These are phyloP conservation scores for Piscicola geometra DNA, from an alignment of 2,888 invertebrate genomes.

Conservation along the genomic window DNA sequence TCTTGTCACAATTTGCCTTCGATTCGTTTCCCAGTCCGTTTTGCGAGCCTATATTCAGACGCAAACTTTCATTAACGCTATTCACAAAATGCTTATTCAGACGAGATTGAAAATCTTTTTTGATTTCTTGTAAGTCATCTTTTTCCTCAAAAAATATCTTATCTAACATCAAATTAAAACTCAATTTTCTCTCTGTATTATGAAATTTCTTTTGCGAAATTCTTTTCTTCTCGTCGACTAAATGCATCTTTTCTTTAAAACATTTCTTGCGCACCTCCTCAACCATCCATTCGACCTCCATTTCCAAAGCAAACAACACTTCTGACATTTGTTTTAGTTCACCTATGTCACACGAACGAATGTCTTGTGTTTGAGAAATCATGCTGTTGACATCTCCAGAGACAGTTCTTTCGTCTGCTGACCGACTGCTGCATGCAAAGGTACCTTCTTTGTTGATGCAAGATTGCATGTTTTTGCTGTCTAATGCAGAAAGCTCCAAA, in stretches of 20 bases:
- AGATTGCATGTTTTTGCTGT: too few relatives aligned
- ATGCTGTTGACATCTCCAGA: too few relatives aligned
- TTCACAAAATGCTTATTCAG: background rate
- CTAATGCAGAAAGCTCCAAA: background rate
- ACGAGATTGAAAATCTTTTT: background rate
- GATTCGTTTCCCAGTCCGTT: background rate
- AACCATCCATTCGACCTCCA: background rate
- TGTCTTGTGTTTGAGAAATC: too few relatives aligned
- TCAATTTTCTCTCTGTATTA: too few relatives aligned
- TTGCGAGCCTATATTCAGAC: too few relatives aligned
- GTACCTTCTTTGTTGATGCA: too few relatives aligned
- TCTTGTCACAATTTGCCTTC: background rate
- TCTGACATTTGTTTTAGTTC: too few relatives aligned
- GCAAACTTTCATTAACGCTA: background rate
- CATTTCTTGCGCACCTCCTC: background rate
- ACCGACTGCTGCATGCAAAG: too few relatives aligned
- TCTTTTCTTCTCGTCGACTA: background rate
- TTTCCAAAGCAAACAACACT: background rate
- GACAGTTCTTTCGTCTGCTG: too few relatives aligned
- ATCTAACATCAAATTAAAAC: too few relatives aligned
- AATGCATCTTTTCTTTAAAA: background rate
- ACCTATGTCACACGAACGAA: too few relatives aligned
- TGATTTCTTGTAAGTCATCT: background rate
- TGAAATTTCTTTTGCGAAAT: too few relatives aligned
- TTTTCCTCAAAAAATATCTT: background rate